Conservation (phyloP, 2,888 invertebrate genomes). For the Pollenia angustigena region DNA sequence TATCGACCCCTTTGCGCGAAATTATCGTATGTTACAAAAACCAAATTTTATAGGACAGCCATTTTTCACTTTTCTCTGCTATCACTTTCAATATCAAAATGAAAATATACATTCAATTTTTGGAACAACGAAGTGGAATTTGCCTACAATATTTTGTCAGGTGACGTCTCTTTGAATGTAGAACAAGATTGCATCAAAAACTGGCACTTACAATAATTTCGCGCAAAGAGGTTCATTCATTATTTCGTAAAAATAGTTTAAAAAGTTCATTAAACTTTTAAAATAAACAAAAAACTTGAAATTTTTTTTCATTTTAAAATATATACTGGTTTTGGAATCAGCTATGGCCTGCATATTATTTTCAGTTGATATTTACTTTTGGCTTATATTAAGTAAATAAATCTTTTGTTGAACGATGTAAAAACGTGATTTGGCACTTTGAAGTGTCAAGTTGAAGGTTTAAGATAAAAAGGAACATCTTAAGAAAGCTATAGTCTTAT, state of each 20-base stretch:
- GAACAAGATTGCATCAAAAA: too few species aligned
- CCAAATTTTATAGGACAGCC: too few species aligned
- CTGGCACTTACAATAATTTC: too few species aligned
- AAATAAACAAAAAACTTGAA: neutral
- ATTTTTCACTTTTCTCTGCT: too few species aligned
- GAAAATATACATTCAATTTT: too few species aligned
- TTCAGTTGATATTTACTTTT: slow-evolving; percentile 1
- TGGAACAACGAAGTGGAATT: too few species aligned
- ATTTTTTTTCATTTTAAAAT: neutral
- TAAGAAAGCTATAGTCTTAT: slow-evolving; percentile 26
- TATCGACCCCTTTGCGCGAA: neutral
- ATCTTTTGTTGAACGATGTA: slow-evolving; percentile 41
- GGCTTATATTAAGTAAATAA: slow-evolving; percentile 23
- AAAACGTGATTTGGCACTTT: slow-evolving; percentile 70
- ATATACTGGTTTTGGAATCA: neutral
- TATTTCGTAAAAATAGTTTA: neutral
- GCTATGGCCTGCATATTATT: slow-evolving; percentile 8
- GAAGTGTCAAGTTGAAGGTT: slow-evolving; percentile 73
- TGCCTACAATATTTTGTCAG: too few species aligned
- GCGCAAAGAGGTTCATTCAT: neutral
- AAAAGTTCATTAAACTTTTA: slow-evolving; percentile 6
- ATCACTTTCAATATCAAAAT: too few species aligned
- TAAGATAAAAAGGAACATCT: slow-evolving; percentile 11
- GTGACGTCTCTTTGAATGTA: too few species aligned
- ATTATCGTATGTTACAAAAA: too few species aligned